Evolutionary conservation across 2,888 invertebrate species (phyloP).

Genomic region (Drosophila sordidapex): DNA sequence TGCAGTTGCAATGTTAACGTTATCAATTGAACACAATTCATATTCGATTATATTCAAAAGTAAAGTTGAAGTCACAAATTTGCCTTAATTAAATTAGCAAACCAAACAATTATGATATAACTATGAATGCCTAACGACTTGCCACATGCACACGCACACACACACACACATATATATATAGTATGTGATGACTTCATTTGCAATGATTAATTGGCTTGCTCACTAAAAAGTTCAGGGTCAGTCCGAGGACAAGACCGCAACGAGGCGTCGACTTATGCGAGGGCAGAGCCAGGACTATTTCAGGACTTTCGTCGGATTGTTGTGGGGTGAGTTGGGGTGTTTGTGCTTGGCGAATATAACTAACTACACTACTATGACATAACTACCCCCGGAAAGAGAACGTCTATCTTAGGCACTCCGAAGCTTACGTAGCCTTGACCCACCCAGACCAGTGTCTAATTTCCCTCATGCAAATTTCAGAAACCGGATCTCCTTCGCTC

Average conservation of each 20-base stretch:
- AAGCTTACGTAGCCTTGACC: background rate
- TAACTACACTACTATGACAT: background rate
- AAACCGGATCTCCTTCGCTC: background rate
- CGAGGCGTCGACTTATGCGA: slow-evolving; percentile 12
- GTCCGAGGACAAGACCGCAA: slow-evolving; percentile 17
- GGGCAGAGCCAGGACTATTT: background rate
- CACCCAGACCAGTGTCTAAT: background rate
- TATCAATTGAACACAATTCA: background rate
- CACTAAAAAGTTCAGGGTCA: slow-evolving; percentile 43
- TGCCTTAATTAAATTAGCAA: background rate
- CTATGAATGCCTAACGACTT: background rate
- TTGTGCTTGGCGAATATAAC: background rate
- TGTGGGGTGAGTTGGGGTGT: background rate
- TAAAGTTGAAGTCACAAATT: background rate
- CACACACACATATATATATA: background rate
- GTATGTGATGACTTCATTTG: slow-evolving; percentile 49
- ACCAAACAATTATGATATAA: background rate
- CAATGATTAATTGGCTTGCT: background rate
- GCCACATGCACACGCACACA: background rate
- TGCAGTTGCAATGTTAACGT: slow-evolving; percentile 4
- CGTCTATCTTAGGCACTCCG: background rate
- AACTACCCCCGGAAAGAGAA: background rate
- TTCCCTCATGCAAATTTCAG: background rate
- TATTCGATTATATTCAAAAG: background rate
- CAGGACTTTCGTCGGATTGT: background rate